Evolutionary conservation across 2,113 vertebrate genomes (phyloP), one percentile per base, ranked within the genome.

Genomic region (Tragelaphus buxtoni): DNA sequence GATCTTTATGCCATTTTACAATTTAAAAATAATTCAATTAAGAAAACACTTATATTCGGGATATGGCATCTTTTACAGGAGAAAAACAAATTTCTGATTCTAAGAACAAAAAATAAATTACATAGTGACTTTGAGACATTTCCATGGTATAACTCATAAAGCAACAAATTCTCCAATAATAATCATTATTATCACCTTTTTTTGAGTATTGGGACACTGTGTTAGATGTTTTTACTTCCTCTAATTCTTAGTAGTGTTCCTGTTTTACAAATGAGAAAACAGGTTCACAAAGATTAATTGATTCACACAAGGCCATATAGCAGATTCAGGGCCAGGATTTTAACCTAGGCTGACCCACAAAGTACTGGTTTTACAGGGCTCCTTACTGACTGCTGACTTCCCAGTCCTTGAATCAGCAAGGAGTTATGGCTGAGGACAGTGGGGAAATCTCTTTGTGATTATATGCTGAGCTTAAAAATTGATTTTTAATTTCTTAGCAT

Each of bases 71-170:
- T 55, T 72, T 16, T 24, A 49, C 5, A 61, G 18, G 35, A 49
- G 32, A 72, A 84, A 74, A 80, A 58, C 16, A 86, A 82, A 94
- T 30, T 82, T 83, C 84, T 88, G 30, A 94, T 47, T 82, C 39
- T 97, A 51, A 22, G 91, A 53, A 20, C 56, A 94, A 95, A 90
- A 96, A 55, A 39, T 69, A 94, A 89, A 82, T n/a, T 49, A 82
- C 16, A 55, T 0, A 63, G 24, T 84, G 72, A 80, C 32, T 65
- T 17, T 26, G 2, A 92, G 42, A 92, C 56, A 49, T 32, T 35
- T 61, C 47, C 32, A 90, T 39, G 39, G 72, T 35, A 9, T 84
- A 90, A 92, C 32, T 82, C 79, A 88, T 12, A 95, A 26, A 63
- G n/a, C 17, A 35, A 89, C 4, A 56, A 20, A 80, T n/a, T 84